Base-by-base conservation (phyloP, 2,888 invertebrate species). In the Protonemura montana region DNA sequence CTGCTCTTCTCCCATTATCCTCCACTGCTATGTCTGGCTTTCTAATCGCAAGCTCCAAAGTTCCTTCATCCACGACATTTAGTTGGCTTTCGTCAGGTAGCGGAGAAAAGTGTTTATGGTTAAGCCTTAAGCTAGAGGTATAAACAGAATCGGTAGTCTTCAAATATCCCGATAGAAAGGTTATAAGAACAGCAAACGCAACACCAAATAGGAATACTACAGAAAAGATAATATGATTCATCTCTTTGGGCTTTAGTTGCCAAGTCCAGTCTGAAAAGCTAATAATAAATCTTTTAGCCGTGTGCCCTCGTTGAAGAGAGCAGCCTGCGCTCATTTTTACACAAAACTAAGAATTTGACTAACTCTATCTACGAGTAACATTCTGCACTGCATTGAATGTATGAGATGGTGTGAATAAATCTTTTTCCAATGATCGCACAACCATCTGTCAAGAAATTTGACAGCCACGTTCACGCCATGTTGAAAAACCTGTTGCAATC, bases 131-230 rank as follows among this genome's bases (percentile, higher is more conserved):
- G 25, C 42, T 80, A 80, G 84, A 29, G 77, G 42, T 25, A 35
- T 30, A 26, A 86, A 3, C 59, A 25, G 41, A n/a, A 1, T 25
- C 5, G 0, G 30, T 21, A 41, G 85, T 85, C 29, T 84, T 87
- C 26, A 88, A 86, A 85, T 87, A 88, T 41, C 87, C 88, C 16
- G 87, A 87, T 10, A 89, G 77, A 28, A 88, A 84, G 5, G 86
- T 87, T 59, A 89, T 13, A 77, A 87, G 30, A 0, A 89, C 35
- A 13, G 89, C 88, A 86, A 87, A 89, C 13, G 87, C 83, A 13
- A 88, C 85, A 3, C 89, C 89, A 82, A 87, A 87, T 0, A 88
- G 78, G 86, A 89, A 89, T n/a, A 89, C 87, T 10, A 87, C 85
- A 30, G 87, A 82, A 86, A 89, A 88, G 16, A 86, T 85, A 27